A percentile compares a stretch with the other conserved stretches of the same genome.
Evolutionary conservation across 2,797 vertebrate species (phyloP).

Genomic region (Tachyglossus aculeatus): DNA sequence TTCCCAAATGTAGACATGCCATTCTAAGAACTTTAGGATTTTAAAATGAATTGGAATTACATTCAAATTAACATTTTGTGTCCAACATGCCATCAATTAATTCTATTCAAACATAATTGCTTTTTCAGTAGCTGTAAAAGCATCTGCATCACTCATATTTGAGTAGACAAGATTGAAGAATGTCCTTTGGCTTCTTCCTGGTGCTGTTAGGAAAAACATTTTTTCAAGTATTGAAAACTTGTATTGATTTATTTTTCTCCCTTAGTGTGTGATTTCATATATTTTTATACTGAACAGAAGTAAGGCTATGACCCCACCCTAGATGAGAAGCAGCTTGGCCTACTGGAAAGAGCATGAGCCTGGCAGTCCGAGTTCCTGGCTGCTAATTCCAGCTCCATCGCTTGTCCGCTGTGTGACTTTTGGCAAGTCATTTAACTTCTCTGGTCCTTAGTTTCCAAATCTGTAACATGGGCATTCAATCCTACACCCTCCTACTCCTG

Average conservation of each 20-base stretch:
- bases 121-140: background rate
- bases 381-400: too few species aligned
- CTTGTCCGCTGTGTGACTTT: too few species aligned
- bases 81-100: slow-evolving; percentile 14
- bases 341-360: too few species aligned
- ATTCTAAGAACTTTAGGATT: slow-evolving; percentile 8
- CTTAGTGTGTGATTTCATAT: too few species aligned
- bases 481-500: background rate
- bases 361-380: too few species aligned
- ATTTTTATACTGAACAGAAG: too few species aligned
- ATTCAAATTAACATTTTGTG: slow-evolving; percentile 20
- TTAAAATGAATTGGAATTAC: slow-evolving; percentile 20
- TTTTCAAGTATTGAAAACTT: background rate
- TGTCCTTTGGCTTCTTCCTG: background rate
- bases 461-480: too few species aligned
- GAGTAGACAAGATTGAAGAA: background rate
- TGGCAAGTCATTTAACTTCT: too few species aligned
- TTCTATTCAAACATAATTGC: slow-evolving; percentile 7
- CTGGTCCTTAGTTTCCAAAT: too few species aligned
- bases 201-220: background rate
- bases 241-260: background rate
- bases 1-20: background rate
- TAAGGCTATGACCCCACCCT: too few species aligned
- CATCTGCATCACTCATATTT: background rate
- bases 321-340: too few species aligned